Base-by-base conservation (phyloP, 2,113 vertebrate species). In the Procavia capensis region DNA sequence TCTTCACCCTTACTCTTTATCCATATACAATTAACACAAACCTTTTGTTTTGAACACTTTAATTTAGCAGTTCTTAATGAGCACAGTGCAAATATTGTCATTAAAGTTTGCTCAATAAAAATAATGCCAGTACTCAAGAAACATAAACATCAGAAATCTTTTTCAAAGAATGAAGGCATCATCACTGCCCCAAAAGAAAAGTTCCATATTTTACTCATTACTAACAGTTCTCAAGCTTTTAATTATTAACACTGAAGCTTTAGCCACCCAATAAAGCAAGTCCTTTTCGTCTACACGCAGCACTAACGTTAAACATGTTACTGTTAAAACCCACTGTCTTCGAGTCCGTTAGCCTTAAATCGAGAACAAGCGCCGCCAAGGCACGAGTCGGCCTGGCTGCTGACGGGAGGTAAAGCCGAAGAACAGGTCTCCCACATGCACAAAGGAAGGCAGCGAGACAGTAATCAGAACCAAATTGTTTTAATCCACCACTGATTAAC, bases 41-140 rank as follows among this genome's bases (percentile, higher is more conserved):
- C 8, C 45, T 94, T 91, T 89, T 54, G 29, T 84, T 95, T 84
- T 86, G 64, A 90, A 90, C 20, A 64, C 84, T 95, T 94, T 86
- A 66, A 61, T 43, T 89, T 70, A 59, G 25, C 76, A 34, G 39
- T 68, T 84, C 74, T 66, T 64, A 95, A 88, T 68, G 24, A 43
- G 9, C 16, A 43, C 22, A 88, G 34, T n/a, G n/a, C n/a, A 78
- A 72, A 63, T 68, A 2, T 63, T 78, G 29, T 43, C 61, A 54
- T 85, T 85, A 31, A 85, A 88, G 19, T 94, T 45, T 86, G 17
- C 54, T 88, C 68, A 91, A 75, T 47, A 43, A 68, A 81, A 93
- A 81, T 8, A 47, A 75, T 43, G 34, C 34, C 27, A 57, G 41
- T 87, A 78, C 25, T 92, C 57, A 93, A 81, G 70, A 95, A 22